These are phyloP conservation scores for Seira ritae DNA, from an alignment of 2,888 invertebrate species.

Conservation along the genomic window DNA sequence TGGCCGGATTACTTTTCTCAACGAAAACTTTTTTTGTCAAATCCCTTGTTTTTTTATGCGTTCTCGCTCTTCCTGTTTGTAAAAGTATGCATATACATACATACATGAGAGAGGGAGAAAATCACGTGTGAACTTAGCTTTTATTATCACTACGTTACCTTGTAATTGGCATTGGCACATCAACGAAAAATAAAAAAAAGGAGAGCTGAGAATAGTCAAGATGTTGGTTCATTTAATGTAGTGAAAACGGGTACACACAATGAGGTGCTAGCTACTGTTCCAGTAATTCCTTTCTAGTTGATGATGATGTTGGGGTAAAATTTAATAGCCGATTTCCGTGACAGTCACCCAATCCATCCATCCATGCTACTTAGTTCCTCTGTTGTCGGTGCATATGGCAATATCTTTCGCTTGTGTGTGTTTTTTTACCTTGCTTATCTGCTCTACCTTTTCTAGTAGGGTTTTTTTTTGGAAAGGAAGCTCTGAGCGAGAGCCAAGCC, in stretches of 20 bases:
- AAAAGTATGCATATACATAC: too few relatives aligned
- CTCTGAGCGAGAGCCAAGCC: slow-evolving; percentile 11
- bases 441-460: not conserved
- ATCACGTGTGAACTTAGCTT: slow-evolving; percentile 7
- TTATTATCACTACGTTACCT: not conserved
- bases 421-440: slow-evolving; percentile 46
- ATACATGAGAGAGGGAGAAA: not conserved
- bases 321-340: slow-evolving; percentile 66
- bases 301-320: slow-evolving; percentile 53
- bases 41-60: too few relatives aligned
- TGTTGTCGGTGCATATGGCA: slow-evolving; percentile 57
- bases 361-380: not conserved
- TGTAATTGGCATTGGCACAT: slow-evolving; percentile 11
- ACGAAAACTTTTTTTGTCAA: too few relatives aligned
- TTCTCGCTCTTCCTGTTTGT: too few relatives aligned
- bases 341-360: slow-evolving; percentile 64
- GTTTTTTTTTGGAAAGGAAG: slow-evolving; percentile 31
- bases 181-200: not conserved
- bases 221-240: slow-evolving; percentile 25
- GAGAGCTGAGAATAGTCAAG: slow-evolving; percentile 3
- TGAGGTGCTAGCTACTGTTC: slow-evolving; percentile 53
- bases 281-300: slow-evolving; percentile 22
- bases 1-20: too few relatives aligned
- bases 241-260: slow-evolving; percentile 30
- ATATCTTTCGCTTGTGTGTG: too few relatives aligned